A percentile compares a stretch with the other conserved stretches of the same genome.
phyloP scores from a whole-genome alignment of 2,888 invertebrate genomes.

The Sipha maydis region DNA sequence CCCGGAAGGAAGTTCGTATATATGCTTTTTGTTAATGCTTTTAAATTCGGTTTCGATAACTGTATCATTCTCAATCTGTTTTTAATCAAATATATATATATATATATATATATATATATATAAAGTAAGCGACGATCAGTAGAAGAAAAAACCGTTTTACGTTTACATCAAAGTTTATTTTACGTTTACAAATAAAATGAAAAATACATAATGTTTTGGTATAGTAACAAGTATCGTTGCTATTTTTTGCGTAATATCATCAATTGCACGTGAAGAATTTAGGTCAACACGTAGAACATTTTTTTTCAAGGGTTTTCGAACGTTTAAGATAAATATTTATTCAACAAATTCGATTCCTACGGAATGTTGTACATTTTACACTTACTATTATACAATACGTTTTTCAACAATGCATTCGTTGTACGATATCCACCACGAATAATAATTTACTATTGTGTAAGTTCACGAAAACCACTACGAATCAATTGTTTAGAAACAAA shows the following conservation, averaged over 20 bases:
- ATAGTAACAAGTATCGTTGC: not conserved
- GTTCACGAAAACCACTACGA: no score
- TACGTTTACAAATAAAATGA: not conserved
- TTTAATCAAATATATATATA: not conserved
- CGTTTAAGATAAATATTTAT: not conserved
- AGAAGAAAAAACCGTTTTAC: not conserved
- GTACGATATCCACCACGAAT: no score
- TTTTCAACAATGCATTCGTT: no score
- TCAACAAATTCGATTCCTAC: not conserved
- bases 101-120: not conserved
- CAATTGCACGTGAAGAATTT: not conserved
- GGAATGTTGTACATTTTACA: not conserved
- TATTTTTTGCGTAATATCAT: not conserved
- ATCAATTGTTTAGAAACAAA: no score
- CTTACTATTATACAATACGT: no score
- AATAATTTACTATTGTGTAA: no score
- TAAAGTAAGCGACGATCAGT: not conserved
- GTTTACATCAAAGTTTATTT: not conserved
- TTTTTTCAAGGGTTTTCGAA: not conserved
- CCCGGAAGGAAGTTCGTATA: no score
- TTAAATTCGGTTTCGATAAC: not conserved
- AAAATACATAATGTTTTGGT: not conserved
- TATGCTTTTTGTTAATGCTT: not conserved
- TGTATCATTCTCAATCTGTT: not conserved
- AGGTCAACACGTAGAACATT: no score